Percentiles rank a stretch among this genome's conserved stretches.
These are phyloP conservation scores for Stomatorhinus ivindoensis DNA, from an alignment of 2,113 vertebrate species.

Conservation along the genomic window DNA sequence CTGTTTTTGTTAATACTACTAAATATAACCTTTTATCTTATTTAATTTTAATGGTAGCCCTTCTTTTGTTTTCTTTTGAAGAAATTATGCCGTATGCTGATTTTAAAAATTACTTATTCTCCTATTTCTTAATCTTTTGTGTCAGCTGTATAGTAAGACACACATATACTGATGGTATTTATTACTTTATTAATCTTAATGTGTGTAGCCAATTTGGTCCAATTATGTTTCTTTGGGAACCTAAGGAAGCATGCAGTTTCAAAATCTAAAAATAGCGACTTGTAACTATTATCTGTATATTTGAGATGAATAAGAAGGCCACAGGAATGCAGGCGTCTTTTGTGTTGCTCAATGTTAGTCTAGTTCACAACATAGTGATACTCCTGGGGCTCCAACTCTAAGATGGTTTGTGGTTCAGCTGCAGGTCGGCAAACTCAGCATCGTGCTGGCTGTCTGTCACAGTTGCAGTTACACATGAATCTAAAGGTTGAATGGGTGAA, in stretches of 20 bases:
- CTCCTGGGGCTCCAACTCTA: neutral
- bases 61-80: neutral
- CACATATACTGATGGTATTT: neutral
- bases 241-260: neutral
- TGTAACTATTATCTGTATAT: neutral
- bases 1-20: slow-evolving; percentile 10
- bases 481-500: neutral
- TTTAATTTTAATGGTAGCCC: neutral
- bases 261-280: neutral
- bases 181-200: neutral
- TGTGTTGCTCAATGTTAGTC: neutral
- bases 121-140: neutral
- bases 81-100: neutral
- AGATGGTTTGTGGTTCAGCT: neutral
- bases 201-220: neutral
- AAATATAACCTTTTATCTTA: neutral
- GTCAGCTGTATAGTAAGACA: neutral
- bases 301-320: neutral
- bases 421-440: neutral
- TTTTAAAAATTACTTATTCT: neutral
- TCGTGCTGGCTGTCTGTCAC: neutral
- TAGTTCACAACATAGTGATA: neutral
- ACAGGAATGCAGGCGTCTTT: neutral
- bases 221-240: neutral
- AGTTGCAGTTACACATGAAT: neutral